Percentiles rank a stretch among this genome's conserved stretches.
phyloP scores from a whole-genome alignment of 2,888 invertebrate genomes.

The Helobdella robusta region DNA sequence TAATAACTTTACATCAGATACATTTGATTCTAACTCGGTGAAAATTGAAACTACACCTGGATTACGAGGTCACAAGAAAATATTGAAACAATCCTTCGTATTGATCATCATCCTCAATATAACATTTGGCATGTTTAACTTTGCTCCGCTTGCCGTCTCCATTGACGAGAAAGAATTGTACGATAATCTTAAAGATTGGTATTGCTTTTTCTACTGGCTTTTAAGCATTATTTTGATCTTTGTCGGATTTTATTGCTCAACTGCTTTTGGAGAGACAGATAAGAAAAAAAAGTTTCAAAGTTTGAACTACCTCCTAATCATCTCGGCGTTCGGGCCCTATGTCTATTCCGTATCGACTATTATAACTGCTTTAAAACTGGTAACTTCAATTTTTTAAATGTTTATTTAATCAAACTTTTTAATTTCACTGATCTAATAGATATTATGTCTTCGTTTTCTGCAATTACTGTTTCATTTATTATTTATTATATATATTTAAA shows the following conservation, averaged over 20 bases:
- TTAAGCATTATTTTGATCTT: neutral
- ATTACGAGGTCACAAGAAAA: no score
- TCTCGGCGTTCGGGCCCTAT: conserved; percentile 9
- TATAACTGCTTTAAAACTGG: no score
- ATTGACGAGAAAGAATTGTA: neutral
- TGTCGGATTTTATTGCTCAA: neutral
- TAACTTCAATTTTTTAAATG: no score
- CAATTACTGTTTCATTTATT: no score
- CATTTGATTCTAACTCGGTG: no score
- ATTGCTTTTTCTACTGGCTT: conserved; percentile 12
- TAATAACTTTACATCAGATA: no score
- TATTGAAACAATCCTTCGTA: conserved; percentile 8
- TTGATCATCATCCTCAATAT: conserved; percentile 15
- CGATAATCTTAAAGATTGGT: neutral
- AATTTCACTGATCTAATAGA: no score
- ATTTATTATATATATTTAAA: no score
- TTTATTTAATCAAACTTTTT: no score
- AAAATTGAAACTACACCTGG: no score
- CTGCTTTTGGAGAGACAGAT: neutral
- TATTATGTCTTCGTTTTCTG: no score
- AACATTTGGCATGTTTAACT: conserved; percentile 5
- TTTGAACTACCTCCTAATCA: conserved; percentile 13
- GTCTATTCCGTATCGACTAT: no score
- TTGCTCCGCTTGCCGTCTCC: neutral
- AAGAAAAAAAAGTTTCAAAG: conserved; percentile 6